Conservation (phyloP, 1,140 invertebrate species). For the Aplysia californica region DNA sequence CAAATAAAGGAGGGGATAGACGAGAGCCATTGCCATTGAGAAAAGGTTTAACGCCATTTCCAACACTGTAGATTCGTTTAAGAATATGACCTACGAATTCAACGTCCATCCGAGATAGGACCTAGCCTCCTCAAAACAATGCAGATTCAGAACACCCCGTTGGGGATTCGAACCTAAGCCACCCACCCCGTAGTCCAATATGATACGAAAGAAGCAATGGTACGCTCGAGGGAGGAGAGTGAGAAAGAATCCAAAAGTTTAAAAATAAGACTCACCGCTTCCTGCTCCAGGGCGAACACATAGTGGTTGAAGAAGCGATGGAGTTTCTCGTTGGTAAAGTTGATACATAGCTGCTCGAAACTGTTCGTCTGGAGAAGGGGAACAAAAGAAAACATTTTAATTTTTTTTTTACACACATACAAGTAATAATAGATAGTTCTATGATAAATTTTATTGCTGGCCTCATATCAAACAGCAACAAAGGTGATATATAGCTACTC, state of each 20-base stretch:
- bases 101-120: neutral
- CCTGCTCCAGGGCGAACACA: conserved; percentile 99
- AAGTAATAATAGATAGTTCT: too few species aligned
- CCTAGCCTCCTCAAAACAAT: neutral
- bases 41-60: too few species aligned
- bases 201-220: neutral
- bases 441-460: too few species aligned
- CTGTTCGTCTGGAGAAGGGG: conserved; percentile 79
- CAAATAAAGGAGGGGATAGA: too few species aligned
- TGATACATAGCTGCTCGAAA: conserved; percentile 99
- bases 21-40: too few species aligned
- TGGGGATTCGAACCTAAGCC: too few species aligned
- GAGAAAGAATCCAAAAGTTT: neutral
- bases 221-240: neutral
- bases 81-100: too few species aligned
- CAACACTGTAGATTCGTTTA: too few species aligned
- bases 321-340: conserved; percentile 99
- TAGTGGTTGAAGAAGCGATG: conserved; percentile 99
- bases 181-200: neutral
- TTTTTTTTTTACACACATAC: too few species aligned
- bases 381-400: conserved; percentile 14
- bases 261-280: conserved; percentile 77
- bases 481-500: too few species aligned
- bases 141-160: too few species aligned
- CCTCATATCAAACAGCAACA: too few species aligned